Evolutionary conservation across 2,888 invertebrate genomes (phyloP).

Genomic region (Watsonalla binaria): DNA sequence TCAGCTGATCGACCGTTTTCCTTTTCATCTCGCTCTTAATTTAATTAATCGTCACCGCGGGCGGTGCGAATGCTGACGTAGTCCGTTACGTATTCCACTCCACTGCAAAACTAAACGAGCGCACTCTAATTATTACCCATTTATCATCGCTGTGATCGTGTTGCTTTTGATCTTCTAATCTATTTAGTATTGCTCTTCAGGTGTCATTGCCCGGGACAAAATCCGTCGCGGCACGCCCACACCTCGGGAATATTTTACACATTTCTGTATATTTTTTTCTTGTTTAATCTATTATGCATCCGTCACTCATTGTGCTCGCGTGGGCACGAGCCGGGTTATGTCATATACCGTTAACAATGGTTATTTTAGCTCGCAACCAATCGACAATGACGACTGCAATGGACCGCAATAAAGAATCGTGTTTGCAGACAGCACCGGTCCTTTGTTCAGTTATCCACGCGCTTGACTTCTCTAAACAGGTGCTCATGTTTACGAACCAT

Average conservation of each 20-base stretch:
- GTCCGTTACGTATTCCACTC: conserved; percentile 14
- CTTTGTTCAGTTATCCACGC: conserved; percentile 50
- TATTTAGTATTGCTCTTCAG: conserved; percentile 30
- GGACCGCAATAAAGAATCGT: conserved; percentile 50
- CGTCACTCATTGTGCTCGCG: conserved; percentile 22
- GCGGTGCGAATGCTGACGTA: conserved; percentile 23
- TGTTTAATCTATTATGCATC: conserved; percentile 1
- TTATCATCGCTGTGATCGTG: conserved; percentile 44
- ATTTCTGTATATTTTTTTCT: conserved; percentile 22
- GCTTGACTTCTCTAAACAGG: conserved; percentile 41
- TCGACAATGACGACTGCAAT: conserved; percentile 55
- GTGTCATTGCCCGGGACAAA: conserved; percentile 22
- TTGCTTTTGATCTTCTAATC: conserved; percentile 41
- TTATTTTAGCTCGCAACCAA: conserved; percentile 50
- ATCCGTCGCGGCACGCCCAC: conserved; percentile 6
- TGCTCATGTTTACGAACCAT: conserved; percentile 40
- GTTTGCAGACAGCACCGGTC: conserved; percentile 40
- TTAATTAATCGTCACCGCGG: conserved; percentile 68
- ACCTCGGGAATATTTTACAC: background rate
- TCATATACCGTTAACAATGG: conserved; percentile 53
- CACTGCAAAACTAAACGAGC: conserved; percentile 40
- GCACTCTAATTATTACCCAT: conserved; percentile 26
- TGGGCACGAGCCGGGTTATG: conserved; percentile 50
- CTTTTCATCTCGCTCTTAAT: conserved; percentile 68
- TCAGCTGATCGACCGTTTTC: conserved; percentile 71